A percentile compares a stretch with the other conserved stretches of the same genome.
phyloP scores from a whole-genome alignment of 2,113 vertebrate genomes.

The Ptychochromis oligacanthus region DNA sequence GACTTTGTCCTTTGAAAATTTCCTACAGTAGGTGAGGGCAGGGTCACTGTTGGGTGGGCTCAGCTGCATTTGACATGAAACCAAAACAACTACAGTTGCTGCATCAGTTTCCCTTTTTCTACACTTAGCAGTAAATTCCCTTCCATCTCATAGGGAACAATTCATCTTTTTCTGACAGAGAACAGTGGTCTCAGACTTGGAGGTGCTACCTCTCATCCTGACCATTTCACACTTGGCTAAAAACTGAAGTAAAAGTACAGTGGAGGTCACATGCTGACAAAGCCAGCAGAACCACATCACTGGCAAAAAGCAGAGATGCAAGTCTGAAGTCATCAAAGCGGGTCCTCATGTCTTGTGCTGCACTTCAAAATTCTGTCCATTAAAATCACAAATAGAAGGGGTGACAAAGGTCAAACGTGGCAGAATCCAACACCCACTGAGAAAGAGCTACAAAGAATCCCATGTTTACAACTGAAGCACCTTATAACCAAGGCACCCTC shows the following conservation, averaged over 20 bases:
- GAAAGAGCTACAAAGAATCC: neutral
- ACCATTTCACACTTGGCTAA: conserved; percentile 51
- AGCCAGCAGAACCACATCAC: conserved; percentile 15
- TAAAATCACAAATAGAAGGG: conserved; percentile 18
- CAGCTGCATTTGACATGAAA: neutral
- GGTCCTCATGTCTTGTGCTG: neutral
- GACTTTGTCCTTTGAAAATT: neutral
- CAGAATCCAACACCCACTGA: neutral
- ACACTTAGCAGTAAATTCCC: neutral
- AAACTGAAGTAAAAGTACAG: conserved; percentile 3
- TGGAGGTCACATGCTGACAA: conserved; percentile 29
- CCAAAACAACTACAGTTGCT: neutral
- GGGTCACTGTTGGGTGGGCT: neutral
- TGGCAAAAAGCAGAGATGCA: conserved; percentile 24
- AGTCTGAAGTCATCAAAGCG: neutral
- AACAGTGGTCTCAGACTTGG: conserved; percentile 9
- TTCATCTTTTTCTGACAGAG: conserved; percentile 43
- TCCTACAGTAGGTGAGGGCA: neutral
- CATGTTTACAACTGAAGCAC: conserved; percentile 10
- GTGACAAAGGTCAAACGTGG: neutral
- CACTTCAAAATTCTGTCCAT: neutral
- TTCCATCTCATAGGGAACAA: conserved; percentile 13
- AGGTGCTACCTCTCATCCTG: conserved; percentile 18
- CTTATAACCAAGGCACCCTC: neutral
- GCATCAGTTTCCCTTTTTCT: conserved; percentile 7